Evolutionary conservation across 2,888 invertebrate species (phyloP), one percentile per base, ranked within the genome.

Genomic region (Ornithoptera alexandrae): DNA sequence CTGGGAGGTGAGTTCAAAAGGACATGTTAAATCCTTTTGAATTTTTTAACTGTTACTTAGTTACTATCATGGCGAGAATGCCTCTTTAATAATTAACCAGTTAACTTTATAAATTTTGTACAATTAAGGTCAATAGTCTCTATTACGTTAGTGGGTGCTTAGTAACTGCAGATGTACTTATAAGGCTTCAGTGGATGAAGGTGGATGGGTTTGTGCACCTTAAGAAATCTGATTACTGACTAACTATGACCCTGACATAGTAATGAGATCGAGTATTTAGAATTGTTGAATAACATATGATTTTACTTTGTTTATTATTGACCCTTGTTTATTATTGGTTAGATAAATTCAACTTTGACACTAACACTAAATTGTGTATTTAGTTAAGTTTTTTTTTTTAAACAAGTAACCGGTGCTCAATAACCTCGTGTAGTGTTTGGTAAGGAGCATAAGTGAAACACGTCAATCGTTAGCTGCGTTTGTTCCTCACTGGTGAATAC

Each of bases 1-100:
- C 86, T 98, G 98, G 98, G 98, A 98, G 90, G 92, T 92, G 62
- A 81, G 85, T 56, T 20, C 18, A 50, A 50, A 50, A 5, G 50
- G 30, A 50, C 50, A 12, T 15, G 50, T 50, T 50, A 50, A 18
- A 17, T 17, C 15, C 50, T 15, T 17, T 17, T 50, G 15, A 50
- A 39, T 10, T 10, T 39, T 10, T 39, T 39, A 39, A 39, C 39
- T 39, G 10, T 39, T 39, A 6, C 39, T 50, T 8, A 6, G 46
- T 22, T 46, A 12, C 12, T 46, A 46, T 15, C 7, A 18, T 17
- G 10, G 17, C 10, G 39, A 50, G 5, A 18, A 50, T 50, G 17
- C 15, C 5, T 17, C 3, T 50, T 50, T 17, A 50, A 50, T 50
- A 17, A 46, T 46, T 46, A 17, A 50, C 12, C 2, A 15, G 46